Evolutionary conservation across 2,113 vertebrate species (phyloP), one percentile per base, ranked within the genome.

Genomic region (Shinisaurus crocodilurus): DNA sequence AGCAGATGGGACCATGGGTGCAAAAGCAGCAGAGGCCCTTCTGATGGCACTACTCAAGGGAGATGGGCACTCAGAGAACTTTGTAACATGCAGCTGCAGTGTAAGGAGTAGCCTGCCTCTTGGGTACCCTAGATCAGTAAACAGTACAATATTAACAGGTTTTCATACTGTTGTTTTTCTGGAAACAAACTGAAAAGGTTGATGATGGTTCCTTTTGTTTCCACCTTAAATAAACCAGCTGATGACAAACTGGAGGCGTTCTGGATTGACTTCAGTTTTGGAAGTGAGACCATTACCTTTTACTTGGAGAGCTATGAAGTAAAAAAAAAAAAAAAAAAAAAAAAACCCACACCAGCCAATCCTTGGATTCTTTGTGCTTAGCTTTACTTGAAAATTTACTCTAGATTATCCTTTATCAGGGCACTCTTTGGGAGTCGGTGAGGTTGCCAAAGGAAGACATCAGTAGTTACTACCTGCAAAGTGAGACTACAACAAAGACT

Each of bases 221-320:
- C 27, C 3, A 63, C 99, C 99, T 95, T 99, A 88, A 97, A 96
- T 91, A 98, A 97, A 86, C 99, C 99, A 1, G 93, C 96, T 0
- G 98, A 99, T 29, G 98, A 98, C 37, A 98, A 98, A 50, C 94
- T 99, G 89, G 97, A 98, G 15, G 86, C 97, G 69, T 99, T 99
- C 93, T 99, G 99, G 99, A 97, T 99, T 0, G 99, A 99, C 89
- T 99, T 99, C 90, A 99, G 99, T 1, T 1, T 94, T 0, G 97
- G 97, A 50, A 98, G 98, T 82, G 96, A 95, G 83, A 97, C 97
- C 37, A 94, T 99, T 85, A 98, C 98, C 89, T 99, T 99, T 96
- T 99, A 98, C 32, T 96, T 98, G 57, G 95, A 98, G 29, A 97
- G 96, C n/a, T 92, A 89, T 0, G 96, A 98, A 98, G 98, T 99